A percentile compares a stretch with the other conserved stretches of the same genome.
phyloP scores from a whole-genome alignment of 2,797 vertebrate genomes.

The Xenentodon cancila region DNA sequence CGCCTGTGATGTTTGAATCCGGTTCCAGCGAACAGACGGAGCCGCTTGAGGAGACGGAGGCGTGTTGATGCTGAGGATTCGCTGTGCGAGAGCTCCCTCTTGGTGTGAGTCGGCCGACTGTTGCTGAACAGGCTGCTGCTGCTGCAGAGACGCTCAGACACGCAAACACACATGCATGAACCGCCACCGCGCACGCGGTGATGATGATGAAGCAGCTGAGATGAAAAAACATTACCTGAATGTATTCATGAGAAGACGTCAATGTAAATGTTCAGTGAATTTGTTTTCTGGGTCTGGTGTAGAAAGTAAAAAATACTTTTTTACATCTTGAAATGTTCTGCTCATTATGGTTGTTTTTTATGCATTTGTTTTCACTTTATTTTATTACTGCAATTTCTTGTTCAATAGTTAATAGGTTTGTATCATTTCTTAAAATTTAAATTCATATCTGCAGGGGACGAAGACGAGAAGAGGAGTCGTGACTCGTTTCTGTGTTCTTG shows the following conservation, averaged over 20 bases:
- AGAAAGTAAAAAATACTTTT: neutral
- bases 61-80: slow-evolving; percentile 55
- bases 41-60: neutral
- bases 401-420: neutral
- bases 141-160: slow-evolving; percentile 33
- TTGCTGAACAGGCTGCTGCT: slow-evolving; percentile 24
- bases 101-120: slow-evolving; percentile 77
- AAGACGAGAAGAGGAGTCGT: too few relatives aligned
- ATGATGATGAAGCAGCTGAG: too few relatives aligned
- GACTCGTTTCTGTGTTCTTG: neutral
- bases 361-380: neutral
- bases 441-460: too few relatives aligned
- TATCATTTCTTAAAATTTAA: too few relatives aligned
- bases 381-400: neutral
- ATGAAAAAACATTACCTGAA: too few relatives aligned
- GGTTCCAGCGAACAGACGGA: neutral
- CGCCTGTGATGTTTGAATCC: neutral
- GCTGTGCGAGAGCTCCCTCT: slow-evolving; percentile 85
- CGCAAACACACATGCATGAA: slow-evolving; percentile 27
- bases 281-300: neutral
- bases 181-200: too few relatives aligned
- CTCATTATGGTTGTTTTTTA: too few relatives aligned
- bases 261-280: too few relatives aligned
- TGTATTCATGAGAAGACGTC: too few relatives aligned
- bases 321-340: too few relatives aligned